These are phyloP conservation scores for Ciconia maguari DNA, from an alignment of 2,113 vertebrate species.

Conservation along the genomic window DNA sequence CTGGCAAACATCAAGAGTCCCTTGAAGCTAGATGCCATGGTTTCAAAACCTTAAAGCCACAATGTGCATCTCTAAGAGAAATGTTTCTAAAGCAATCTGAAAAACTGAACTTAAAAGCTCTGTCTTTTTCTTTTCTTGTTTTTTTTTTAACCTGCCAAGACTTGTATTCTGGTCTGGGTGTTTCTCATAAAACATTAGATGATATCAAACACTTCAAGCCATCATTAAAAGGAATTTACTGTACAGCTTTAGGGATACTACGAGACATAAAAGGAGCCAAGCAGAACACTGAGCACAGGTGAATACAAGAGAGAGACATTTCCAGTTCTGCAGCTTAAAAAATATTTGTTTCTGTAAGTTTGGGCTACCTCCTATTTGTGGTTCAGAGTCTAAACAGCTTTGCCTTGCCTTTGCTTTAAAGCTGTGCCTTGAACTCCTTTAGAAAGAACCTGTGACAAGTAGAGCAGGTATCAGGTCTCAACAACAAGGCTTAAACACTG, in stretches of 20 bases:
- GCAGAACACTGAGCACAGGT: neutral
- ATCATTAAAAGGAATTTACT: constrained; percentile 28
- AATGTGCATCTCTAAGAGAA: neutral
- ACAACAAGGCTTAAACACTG: neutral
- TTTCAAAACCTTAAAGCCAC: neutral
- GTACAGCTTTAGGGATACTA: constrained; percentile 29
- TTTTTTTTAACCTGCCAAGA: neutral
- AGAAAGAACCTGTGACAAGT: neutral
- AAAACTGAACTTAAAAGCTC: neutral
- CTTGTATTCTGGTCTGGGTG: neutral
- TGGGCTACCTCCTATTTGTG: neutral
- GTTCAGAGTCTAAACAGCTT: neutral
- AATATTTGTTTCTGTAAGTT: constrained; percentile 39
- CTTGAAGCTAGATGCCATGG: neutral
- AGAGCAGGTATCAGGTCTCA: neutral
- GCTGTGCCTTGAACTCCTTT: neutral
- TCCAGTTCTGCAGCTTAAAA: neutral
- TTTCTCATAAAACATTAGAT: neutral
- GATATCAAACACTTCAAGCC: constrained; percentile 36
- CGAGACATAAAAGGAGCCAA: neutral
- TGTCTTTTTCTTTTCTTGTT: neutral
- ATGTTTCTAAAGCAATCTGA: neutral
- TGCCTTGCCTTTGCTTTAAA: neutral
- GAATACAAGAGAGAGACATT: neutral
- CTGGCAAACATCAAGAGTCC: neutral